A percentile compares a stretch with the other conserved stretches of the same genome.
These are phyloP conservation scores for Urosaurus nigricauda DNA, from an alignment of 2,797 vertebrate species.

Conservation along the genomic window DNA sequence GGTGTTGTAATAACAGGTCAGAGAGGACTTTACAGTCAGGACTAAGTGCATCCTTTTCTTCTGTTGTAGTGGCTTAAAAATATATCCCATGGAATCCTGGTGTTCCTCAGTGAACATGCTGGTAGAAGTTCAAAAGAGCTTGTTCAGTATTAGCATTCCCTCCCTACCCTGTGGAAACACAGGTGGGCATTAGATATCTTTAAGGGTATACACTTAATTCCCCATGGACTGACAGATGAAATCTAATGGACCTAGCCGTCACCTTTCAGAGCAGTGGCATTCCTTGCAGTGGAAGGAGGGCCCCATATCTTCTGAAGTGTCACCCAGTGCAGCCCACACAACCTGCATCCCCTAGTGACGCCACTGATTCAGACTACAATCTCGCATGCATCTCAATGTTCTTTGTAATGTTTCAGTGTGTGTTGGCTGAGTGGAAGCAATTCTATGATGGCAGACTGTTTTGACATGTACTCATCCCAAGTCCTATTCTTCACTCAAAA, in stretches of 20 bases:
- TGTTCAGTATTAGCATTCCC: neutral
- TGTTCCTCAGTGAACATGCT: neutral
- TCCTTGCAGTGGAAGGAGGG: no score
- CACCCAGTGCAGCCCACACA: no score
- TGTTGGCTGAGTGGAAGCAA: neutral
- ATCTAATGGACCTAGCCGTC: neutral
- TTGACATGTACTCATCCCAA: neutral
- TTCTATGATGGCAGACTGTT: neutral
- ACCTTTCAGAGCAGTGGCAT: neutral
- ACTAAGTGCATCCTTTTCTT: neutral
- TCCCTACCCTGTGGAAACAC: neutral
- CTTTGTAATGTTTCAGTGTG: neutral
- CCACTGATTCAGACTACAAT: neutral
- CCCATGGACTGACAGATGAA: neutral
- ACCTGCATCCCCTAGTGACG: no score
- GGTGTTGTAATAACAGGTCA: neutral
- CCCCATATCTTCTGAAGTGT: no score
- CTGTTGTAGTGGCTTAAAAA: neutral
- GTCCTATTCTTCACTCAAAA: neutral
- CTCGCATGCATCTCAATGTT: constrained; percentile 12
- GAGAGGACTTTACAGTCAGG: neutral
- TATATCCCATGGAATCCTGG: neutral
- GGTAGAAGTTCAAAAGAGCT: neutral
- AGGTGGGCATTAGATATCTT: neutral
- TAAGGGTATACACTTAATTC: neutral